A percentile compares a stretch with the other conserved stretches of the same genome.
These are phyloP conservation scores for Prinia subflava DNA, from an alignment of 2,113 vertebrate species.

Conservation along the genomic window DNA sequence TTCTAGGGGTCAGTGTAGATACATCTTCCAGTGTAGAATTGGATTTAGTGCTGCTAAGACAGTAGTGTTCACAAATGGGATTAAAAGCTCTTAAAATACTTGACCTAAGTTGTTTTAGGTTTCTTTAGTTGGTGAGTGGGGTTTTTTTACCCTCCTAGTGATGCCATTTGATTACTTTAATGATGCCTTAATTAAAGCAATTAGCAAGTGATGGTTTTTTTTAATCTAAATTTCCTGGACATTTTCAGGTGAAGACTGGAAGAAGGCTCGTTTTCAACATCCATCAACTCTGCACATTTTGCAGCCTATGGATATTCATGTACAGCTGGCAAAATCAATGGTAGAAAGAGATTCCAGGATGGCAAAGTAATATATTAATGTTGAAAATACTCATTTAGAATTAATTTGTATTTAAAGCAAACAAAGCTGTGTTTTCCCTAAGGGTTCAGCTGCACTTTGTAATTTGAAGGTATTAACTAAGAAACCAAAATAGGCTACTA, in stretches of 20 bases:
- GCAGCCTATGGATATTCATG: constrained; percentile 88
- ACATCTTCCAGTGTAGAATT: background rate
- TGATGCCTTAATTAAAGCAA: background rate
- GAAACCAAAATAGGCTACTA: background rate
- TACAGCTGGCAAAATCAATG: constrained; percentile 91
- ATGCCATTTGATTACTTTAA: background rate
- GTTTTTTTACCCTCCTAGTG: background rate
- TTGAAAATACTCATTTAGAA: background rate
- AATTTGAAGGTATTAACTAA: background rate
- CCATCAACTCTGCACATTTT: constrained; percentile 87
- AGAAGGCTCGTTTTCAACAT: constrained; percentile 78
- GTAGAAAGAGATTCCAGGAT: constrained; percentile 91
- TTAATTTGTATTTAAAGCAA: background rate
- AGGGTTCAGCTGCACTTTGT: background rate
- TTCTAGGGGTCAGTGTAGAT: background rate
- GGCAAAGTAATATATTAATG: constrained; percentile 79
- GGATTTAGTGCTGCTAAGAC: background rate
- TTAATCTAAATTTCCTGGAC: background rate
- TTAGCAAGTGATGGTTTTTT: background rate
- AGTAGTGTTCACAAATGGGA: background rate
- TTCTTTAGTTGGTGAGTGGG: background rate
- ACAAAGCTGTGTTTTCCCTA: background rate
- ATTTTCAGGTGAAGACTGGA: constrained; percentile 87
- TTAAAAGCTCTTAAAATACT: background rate
- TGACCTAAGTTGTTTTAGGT: background rate